Base-by-base conservation (phyloP, 2,888 invertebrate genomes). In the Ennomos fuscantarius region DNA sequence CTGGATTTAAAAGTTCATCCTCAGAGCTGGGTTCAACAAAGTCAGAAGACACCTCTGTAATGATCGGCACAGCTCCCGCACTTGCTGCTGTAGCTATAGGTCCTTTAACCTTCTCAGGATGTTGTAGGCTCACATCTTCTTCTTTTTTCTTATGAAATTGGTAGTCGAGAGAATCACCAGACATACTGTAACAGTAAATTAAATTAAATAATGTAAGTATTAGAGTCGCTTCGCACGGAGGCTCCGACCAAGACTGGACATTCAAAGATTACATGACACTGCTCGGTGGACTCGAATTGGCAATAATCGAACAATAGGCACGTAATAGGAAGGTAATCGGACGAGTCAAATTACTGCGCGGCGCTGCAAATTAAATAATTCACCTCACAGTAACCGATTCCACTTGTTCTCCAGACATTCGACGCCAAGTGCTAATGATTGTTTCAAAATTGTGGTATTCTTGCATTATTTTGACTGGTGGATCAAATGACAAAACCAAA, bases 351-450 rank as follows among this genome's bases (percentile, higher is more conserved):
- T 70, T 68, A 68, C 64, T 68, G 57, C 58, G 51, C 43, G 55
- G 15, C 40, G 42, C 41, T 34, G 49, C 53, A 55, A 61, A 62
- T 61, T 63, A 42, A 53, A 58, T 60, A 66, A 72, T 75, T 83
- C 78, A 90, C 90, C 88, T 89, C 72, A 80, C 74, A 71, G 76
- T 73, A 66, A 80, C 74, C 58, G 79, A 70, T 72, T 84, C 84
- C 65, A 74, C 74, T 79, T 78, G 81, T 76, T 86, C 87, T 47
- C 81, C 86, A 72, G 89, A 87, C 78, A 87, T 79, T 74, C 85
- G 87, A 79, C 89, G 87, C 90, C 90, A 90, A 80, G 83, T 84
- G 73, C 72, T 86, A 68, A 87, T 82, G 78, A 89, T 84, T 74
- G 84, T 79, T 74, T 86, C 83, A 80, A 89, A 90, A 84, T 86